These are phyloP conservation scores for Melozone crissalis DNA, from an alignment of 2,113 vertebrate genomes.

Conservation along the genomic window DNA sequence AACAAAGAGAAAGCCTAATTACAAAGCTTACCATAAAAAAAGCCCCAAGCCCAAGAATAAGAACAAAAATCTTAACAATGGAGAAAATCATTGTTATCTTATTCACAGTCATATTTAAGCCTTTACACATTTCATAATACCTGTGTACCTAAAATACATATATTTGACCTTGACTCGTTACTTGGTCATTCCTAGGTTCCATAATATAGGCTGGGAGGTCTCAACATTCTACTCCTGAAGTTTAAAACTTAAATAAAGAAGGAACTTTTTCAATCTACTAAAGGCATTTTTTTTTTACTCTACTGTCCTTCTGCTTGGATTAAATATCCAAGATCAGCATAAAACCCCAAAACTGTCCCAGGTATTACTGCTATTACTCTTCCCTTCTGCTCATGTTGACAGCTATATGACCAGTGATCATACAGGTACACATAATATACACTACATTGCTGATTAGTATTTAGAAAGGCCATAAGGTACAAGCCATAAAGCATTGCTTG, in stretches of 20 bases:
- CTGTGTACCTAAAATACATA: neutral
- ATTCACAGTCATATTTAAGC: neutral
- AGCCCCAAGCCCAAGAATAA: neutral
- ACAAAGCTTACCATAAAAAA: neutral
- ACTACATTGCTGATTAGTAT: neutral
- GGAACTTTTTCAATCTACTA: neutral
- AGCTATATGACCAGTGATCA: rapidly evolving
- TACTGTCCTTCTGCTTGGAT: neutral
- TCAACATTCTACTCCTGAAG: neutral
- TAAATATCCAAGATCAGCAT: neutral
- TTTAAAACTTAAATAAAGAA: neutral
- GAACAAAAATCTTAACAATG: neutral
- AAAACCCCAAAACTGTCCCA: neutral
- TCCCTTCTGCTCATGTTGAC: neutral
- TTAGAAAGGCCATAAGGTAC: neutral
- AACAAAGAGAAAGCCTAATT: neutral
- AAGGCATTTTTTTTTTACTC: neutral
- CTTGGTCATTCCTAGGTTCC: neutral
- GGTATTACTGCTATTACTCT: neutral
- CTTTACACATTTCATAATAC: neutral
- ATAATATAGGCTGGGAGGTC: neutral
- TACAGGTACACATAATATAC: rapidly evolving
- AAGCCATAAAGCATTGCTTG: neutral
- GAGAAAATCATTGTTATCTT: neutral
- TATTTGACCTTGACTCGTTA: neutral